Conservation (phyloP, 2,888 invertebrate species). For the Idaea dimidiata region DNA sequence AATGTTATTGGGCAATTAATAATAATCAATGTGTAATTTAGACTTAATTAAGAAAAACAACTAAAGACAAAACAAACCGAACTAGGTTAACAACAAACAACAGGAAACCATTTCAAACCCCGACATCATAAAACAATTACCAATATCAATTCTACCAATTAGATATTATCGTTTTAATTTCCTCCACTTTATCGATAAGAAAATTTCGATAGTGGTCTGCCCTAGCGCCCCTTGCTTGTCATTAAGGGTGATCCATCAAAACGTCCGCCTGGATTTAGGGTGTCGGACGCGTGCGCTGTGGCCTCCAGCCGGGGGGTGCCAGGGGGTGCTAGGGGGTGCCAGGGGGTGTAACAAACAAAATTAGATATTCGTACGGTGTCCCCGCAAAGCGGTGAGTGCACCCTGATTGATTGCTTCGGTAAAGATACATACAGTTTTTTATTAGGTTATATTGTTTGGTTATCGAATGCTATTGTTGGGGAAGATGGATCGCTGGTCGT, state of each 20-base stretch:
- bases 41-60: background rate
- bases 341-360: conserved; percentile 69
- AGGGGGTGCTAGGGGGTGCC: conserved; percentile 30
- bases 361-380: conserved; percentile 79
- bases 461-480: conserved; percentile 20
- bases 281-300: conserved; percentile 68
- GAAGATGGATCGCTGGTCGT: conserved; percentile 9
- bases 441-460: conserved; percentile 28
- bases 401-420: conserved; percentile 70
- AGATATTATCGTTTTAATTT: conserved; percentile 55
- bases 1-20: too few species aligned
- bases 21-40: too few species aligned
- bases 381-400: conserved; percentile 70
- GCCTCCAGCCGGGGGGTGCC: conserved; percentile 19
- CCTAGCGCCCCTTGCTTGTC: conserved; percentile 73
- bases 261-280: conserved; percentile 79
- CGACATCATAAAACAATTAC: conserved; percentile 34
- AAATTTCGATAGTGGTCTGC: conserved; percentile 34
- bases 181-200: conserved; percentile 37
- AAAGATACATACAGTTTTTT: conserved; percentile 32
- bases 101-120: conserved; percentile 13
- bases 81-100: conserved; percentile 12
- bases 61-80: background rate
- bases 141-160: conserved; percentile 38
- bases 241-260: conserved; percentile 81